Percentiles rank a stretch among this genome's conserved stretches.
Conservation (phyloP, 2,797 vertebrate genomes). For the Chaetodon trifasciatus region DNA sequence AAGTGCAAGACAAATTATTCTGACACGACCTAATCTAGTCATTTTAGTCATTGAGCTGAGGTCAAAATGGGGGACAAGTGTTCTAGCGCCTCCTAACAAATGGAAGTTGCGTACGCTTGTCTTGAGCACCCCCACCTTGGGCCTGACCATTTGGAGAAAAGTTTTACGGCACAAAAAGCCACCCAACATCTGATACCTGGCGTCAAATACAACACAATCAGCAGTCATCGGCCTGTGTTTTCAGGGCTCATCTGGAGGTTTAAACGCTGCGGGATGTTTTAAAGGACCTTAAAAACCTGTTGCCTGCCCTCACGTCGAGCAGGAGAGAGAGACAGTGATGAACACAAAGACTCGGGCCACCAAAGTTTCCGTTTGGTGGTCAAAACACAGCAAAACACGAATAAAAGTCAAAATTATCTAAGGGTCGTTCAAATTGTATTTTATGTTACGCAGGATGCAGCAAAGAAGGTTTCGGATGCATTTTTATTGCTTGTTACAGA, state of each 20-base stretch:
- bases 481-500: background rate
- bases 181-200: conserved; percentile 11
- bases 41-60: conserved; percentile 66
- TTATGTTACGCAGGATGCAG: background rate
- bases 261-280: conserved; percentile 53
- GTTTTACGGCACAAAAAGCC: conserved; percentile 48
- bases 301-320: conserved; percentile 70
- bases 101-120: conserved; percentile 76
- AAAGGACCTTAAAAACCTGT: conserved; percentile 76
- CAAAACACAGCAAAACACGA: conserved; percentile 27
- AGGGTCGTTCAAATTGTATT: accelerated
- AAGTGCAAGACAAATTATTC: conserved; percentile 23
- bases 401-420: background rate
- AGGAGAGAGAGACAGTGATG: conserved; percentile 50
- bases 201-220: background rate
- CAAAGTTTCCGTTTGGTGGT: conserved; percentile 59
- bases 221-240: conserved; percentile 1
- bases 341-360: conserved; percentile 73
- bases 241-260: conserved; percentile 12
- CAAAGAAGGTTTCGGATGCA: background rate
- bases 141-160: conserved; percentile 61
- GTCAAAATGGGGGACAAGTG: conserved; percentile 83
- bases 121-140: conserved; percentile 71
- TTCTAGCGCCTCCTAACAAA: conserved; percentile 81
- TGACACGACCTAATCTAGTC: conserved; percentile 46